phyloP scores from a whole-genome alignment of 1,140 invertebrate genomes.

The Ephestia elutella region DNA sequence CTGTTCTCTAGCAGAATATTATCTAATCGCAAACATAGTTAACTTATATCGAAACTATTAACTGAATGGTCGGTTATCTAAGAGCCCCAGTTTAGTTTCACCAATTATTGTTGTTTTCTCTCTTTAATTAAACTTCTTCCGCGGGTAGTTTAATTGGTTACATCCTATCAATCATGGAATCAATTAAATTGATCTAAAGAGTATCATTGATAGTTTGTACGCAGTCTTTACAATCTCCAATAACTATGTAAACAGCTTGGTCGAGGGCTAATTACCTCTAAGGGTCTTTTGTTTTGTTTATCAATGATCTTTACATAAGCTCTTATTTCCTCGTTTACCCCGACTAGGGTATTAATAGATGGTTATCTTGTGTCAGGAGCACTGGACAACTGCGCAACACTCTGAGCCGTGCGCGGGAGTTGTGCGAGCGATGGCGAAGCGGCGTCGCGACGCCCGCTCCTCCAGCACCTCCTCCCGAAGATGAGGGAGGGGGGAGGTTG shows the following conservation, averaged over 20 bases:
- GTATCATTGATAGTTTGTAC: not conserved
- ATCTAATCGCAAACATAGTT: conserved; percentile 9
- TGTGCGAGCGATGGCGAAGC: conserved; percentile 82
- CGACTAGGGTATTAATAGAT: not conserved
- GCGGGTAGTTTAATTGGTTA: conserved; percentile 47
- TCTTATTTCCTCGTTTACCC: not conserved
- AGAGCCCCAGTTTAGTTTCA: conserved; percentile 47
- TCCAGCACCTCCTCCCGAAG: conserved; percentile 74
- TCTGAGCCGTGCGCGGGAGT: conserved; percentile 79
- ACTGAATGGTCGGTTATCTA: conserved; percentile 33
- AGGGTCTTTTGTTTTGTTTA: not conserved
- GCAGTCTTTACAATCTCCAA: not conserved
- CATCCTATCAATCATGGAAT: conserved; percentile 44
- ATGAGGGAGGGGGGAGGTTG: conserved; percentile 80
- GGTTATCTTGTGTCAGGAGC: conserved; percentile 66
- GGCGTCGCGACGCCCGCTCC: conserved; percentile 73
- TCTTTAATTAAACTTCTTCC: conserved; percentile 54
- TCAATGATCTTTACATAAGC: not conserved
- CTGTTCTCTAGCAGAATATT: conserved; percentile 1
- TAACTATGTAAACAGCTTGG: not conserved
- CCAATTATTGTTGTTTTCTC: conserved; percentile 46
- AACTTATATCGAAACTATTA: conserved; percentile 16
- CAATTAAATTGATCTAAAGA: conserved; percentile 17
- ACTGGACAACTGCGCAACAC: conserved; percentile 81
- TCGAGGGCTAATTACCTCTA: not conserved